Base-by-base conservation (phyloP, 2,797 vertebrate genomes). In the Darevskia nairensis region DNA sequence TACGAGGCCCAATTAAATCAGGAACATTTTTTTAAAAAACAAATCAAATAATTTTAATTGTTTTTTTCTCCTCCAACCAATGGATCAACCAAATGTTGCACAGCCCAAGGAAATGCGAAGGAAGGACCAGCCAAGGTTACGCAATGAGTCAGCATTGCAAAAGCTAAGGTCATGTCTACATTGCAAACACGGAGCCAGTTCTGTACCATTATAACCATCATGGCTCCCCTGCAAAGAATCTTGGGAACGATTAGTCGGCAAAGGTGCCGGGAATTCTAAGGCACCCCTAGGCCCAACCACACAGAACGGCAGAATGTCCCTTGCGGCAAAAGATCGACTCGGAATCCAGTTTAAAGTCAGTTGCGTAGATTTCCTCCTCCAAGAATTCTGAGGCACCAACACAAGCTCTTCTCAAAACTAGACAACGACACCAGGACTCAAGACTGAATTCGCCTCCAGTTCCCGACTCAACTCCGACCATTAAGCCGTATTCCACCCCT, bases 101-200 rank as follows among this genome's bases (percentile, higher is more conserved):
- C 50, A 46, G 77, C 41, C 50, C 4, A 3, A 10, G 17, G 27
- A 21, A 41, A 44, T 6, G 21, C 25, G n/a, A 72, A 59, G 29
- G 23, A 10, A 71, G 11, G 35, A 46, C 11, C 3, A 13, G 68
- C 8, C 41, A 35, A 66, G 68, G 55, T 32, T n/a, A 44, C 50
- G 19, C 68, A 75, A 64, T 81, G 79, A 75, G 79, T 81, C 79
- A 81, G 71, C 79, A 87, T 13, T 27, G 77, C 19, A 27, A 79
- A 13, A 23, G 39, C 8, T 19, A 68, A 72, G 44, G 69, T 74
- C 32, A n/a, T 8, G 21, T 21, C 71, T 50, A 55, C 77, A 19
- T n/a, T 17, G 32, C 46, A 23, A 27, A 66, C 39, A 21, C 3
- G 35, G 23, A 21, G 1, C 27, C 1, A 6, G 23, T 76, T 75